phyloP scores from a whole-genome alignment of 64 coral and sea anemone species.

The Cladopsammia gracilis region DNA sequence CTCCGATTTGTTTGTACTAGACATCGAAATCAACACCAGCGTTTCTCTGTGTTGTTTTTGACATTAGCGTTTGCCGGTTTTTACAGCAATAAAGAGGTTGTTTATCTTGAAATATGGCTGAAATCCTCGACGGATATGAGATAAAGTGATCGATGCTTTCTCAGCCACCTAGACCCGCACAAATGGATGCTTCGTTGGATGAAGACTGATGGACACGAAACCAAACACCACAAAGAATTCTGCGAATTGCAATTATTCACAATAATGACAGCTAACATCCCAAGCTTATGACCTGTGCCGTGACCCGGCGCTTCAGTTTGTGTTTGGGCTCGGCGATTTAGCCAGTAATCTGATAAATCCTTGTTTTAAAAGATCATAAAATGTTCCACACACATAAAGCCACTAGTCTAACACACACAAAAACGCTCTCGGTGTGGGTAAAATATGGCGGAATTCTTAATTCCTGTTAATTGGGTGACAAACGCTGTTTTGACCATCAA shows the following conservation, averaged over 20 bases:
- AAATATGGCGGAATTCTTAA: too few relatives aligned
- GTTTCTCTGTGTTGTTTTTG: not conserved
- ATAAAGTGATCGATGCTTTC: not conserved
- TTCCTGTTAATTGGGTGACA: not conserved
- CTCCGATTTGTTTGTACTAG: constrained; percentile 16
- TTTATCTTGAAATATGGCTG: not conserved
- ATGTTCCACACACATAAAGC: not conserved
- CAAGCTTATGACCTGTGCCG: constrained; percentile 4
- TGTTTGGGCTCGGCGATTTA: constrained; percentile 6
- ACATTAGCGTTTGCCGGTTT: not conserved
- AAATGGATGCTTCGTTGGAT: not conserved
- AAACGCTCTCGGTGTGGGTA: not conserved
- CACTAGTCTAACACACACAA: not conserved
- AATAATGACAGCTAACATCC: constrained; percentile 17
- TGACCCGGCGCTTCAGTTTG: not conserved
- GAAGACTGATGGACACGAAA: not conserved
- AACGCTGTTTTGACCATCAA: not conserved
- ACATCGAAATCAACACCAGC: constrained; percentile 1
- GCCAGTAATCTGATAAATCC: not conserved
- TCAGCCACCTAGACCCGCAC: not conserved
- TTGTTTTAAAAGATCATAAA: constrained; percentile 21
- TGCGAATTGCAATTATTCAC: constrained; percentile 43
- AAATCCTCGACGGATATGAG: not conserved
- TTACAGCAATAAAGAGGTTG: not conserved
- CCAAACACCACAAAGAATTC: constrained; percentile 51